A percentile compares a stretch with the other conserved stretches of the same genome.
Conservation (phyloP, 1,140 invertebrate species). For the Temnothorax longispinosus region DNA sequence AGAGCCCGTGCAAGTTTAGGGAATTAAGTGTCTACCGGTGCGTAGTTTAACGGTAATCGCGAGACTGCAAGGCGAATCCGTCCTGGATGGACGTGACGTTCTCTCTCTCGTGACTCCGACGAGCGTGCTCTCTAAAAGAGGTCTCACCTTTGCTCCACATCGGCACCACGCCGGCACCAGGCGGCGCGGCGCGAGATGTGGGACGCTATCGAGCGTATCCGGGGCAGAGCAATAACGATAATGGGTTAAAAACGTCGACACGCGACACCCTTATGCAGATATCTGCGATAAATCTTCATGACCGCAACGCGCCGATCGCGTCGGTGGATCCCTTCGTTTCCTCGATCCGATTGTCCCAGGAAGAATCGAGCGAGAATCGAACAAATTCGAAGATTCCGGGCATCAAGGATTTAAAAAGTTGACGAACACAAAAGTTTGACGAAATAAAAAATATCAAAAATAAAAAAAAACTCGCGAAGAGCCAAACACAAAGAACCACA, state of each 20-base stretch:
- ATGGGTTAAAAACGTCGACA: slow-evolving; percentile 61
- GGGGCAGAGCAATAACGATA: slow-evolving; percentile 70
- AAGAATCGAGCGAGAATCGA: not conserved
- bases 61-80: slow-evolving; percentile 30
- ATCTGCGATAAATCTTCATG: slow-evolving; percentile 21
- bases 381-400: not conserved
- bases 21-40: slow-evolving; percentile 51
- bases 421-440: not conserved
- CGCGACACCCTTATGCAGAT: slow-evolving; percentile 54
- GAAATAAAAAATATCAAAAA: not conserved
- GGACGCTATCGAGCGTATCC: slow-evolving; percentile 77
- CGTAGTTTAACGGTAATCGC: slow-evolving; percentile 70
- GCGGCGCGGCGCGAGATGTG: slow-evolving; percentile 69
- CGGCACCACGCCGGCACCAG: slow-evolving; percentile 43
- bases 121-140: slow-evolving; percentile 72
- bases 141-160: slow-evolving; percentile 79
- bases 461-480: too few relatives aligned
- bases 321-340: not conserved
- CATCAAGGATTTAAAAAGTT: not conserved
- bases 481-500: too few relatives aligned
- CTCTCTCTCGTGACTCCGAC: slow-evolving; percentile 57
- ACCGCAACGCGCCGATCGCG: not conserved
- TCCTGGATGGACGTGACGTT: slow-evolving; percentile 44
- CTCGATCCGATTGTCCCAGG: not conserved
- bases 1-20: not conserved